phyloP scores from a whole-genome alignment of 37 sponge, comb jelly and placozoan species.

The Beroe forskalii region DNA sequence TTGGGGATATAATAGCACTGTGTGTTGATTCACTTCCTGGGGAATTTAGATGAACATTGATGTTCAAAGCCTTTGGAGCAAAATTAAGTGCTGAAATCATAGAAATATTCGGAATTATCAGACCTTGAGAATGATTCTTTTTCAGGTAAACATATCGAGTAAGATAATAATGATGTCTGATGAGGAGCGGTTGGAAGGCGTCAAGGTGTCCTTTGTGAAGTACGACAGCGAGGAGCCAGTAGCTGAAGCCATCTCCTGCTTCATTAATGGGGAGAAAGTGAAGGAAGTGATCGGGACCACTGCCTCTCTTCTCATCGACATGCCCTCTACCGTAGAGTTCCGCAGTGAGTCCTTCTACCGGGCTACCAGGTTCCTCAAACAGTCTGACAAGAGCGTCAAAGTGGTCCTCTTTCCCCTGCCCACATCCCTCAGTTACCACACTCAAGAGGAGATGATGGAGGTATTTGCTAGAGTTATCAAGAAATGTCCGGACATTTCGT shows the following conservation, averaged over 20 bases:
- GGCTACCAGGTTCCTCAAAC: not conserved
- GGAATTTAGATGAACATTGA: no score
- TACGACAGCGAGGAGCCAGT: not conserved
- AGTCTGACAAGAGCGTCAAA: not conserved
- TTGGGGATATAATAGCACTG: no score
- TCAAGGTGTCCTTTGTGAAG: not conserved
- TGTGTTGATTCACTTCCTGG: no score
- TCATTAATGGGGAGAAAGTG: not conserved
- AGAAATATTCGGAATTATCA: no score
- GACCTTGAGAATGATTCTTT: no score
- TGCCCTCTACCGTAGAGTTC: slow-evolving; percentile 13
- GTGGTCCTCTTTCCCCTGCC: not conserved
- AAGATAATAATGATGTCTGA: slow-evolving; percentile 2
- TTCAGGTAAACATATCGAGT: no score
- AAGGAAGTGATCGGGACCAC: not conserved
- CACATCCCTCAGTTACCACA: not conserved
- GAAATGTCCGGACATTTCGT: not conserved
- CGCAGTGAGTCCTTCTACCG: not conserved
- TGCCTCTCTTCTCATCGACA: not conserved
- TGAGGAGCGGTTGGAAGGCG: not conserved
- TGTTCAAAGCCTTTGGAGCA: no score
- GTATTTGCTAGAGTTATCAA: not conserved
- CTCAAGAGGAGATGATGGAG: not conserved
- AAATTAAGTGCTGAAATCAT: no score
- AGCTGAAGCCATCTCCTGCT: not conserved